Evolutionary conservation across 2,113 vertebrate genomes (phyloP).

Genomic region (Dolichotis patagonum): DNA sequence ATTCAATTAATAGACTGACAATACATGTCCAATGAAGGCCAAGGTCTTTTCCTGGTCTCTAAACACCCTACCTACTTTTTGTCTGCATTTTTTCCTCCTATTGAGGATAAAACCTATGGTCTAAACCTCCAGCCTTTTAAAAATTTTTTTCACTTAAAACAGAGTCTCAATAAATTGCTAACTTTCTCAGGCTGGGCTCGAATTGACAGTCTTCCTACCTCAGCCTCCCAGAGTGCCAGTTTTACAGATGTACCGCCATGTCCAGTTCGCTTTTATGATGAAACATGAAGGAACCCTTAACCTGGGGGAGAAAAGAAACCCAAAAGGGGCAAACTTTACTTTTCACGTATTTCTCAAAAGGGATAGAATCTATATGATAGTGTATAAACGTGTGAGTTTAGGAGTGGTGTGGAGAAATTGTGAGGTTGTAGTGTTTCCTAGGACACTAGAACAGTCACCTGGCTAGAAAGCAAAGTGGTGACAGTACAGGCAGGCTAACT

Average conservation of each 20-base stretch:
- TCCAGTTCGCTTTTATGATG: neutral
- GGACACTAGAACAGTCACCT: conserved; percentile 7
- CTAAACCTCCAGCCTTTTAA: neutral
- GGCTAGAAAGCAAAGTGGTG: neutral
- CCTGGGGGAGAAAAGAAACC: conserved; percentile 27
- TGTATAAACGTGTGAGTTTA: neutral
- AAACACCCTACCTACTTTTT: neutral
- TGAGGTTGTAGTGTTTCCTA: neutral
- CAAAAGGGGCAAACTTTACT: neutral
- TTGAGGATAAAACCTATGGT: neutral
- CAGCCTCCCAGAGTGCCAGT: neutral
- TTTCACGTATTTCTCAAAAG: conserved; percentile 51
- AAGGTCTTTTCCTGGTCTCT: neutral
- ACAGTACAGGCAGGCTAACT: neutral
- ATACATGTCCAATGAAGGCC: neutral
- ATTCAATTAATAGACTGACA: conserved; percentile 22
- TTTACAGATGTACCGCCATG: neutral
- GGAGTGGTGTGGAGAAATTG: neutral
- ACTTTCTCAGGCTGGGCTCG: neutral
- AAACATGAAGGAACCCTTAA: neutral
- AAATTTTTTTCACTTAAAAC: neutral
- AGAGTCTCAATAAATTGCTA: neutral
- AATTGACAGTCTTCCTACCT: neutral
- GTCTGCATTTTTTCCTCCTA: neutral
- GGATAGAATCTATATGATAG: neutral